Conservation (phyloP, 2,113 vertebrate genomes). For the Cyprinodon variegatus region DNA sequence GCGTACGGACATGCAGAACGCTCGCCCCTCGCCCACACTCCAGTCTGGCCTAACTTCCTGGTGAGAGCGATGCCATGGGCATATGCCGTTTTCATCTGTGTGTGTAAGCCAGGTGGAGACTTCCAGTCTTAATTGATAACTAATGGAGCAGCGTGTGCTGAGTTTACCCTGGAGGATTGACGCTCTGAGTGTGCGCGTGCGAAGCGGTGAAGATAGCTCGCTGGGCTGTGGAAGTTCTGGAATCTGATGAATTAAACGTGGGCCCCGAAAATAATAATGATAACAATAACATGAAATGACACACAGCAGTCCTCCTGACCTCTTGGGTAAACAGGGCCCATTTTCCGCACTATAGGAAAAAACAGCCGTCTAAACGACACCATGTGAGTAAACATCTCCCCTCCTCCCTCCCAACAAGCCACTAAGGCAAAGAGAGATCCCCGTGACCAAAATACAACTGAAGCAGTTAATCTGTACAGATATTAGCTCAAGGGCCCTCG, state of each 20-base stretch:
- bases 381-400: conserved; percentile 24
- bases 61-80: conserved; percentile 32
- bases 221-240: conserved; percentile 65
- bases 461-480: conserved; percentile 82
- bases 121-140: conserved; percentile 85
- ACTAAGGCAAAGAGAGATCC: conserved; percentile 74
- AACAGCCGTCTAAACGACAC: conserved; percentile 28
- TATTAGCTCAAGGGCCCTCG: conserved; percentile 80
- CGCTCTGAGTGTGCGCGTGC: conserved; percentile 31
- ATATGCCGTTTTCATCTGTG: conserved; percentile 33
- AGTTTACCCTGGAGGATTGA: conserved; percentile 77
- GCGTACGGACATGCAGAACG: conserved; percentile 49
- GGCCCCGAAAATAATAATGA: conserved; percentile 70
- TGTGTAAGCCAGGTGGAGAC: conserved; percentile 78
- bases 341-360: conserved; percentile 16
- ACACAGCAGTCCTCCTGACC: conserved; percentile 53
- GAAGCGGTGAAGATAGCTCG: conserved; percentile 63
- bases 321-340: conserved; percentile 18
- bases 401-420: conserved; percentile 54
- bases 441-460: conserved; percentile 81
- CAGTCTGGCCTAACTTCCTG: conserved; percentile 63
- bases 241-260: conserved; percentile 74
- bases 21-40: conserved; percentile 40
- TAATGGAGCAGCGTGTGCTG: conserved; percentile 82
- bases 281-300: conserved; percentile 73